Percentiles rank a stretch among this genome's conserved stretches.
Evolutionary conservation across 2,888 invertebrate genomes (phyloP).

Genomic region (Dascillus cervinus): DNA sequence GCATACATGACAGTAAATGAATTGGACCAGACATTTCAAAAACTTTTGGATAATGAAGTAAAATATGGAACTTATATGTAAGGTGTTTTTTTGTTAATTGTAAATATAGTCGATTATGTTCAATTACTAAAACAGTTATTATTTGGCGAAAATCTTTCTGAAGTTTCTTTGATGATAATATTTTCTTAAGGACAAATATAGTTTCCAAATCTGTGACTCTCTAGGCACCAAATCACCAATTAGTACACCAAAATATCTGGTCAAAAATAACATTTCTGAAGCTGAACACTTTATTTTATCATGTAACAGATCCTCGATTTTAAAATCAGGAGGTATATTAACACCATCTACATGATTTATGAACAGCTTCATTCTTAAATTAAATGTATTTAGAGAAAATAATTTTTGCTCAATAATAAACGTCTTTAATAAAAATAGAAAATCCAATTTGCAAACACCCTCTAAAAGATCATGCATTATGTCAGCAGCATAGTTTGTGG

Average conservation of each 20-base stretch:
- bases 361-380: conserved; percentile 5
- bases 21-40: too few species aligned
- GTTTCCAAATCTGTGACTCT: background rate
- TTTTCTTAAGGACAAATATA: background rate
- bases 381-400: conserved; percentile 6
- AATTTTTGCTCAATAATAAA: conserved; percentile 1
- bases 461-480: conserved; percentile 16
- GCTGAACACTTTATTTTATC: background rate
- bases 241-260: conserved; percentile 4
- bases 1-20: too few species aligned
- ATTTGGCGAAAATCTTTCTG: too few species aligned
- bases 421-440: conserved; percentile 1
- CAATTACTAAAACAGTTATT: too few species aligned
- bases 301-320: conserved; percentile 4
- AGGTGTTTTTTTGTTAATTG: too few species aligned
- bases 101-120: too few species aligned
- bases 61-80: too few species aligned
- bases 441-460: conserved; percentile 9
- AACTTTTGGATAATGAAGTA: too few species aligned
- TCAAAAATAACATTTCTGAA: conserved; percentile 4
- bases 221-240: conserved; percentile 2
- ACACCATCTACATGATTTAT: conserved; percentile 2
- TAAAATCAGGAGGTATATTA: conserved; percentile 3
- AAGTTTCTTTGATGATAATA: background rate
- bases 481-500: conserved; percentile 10